phyloP scores from a whole-genome alignment of 2,797 vertebrate species.

The Odontamblyopus lacepedii region DNA sequence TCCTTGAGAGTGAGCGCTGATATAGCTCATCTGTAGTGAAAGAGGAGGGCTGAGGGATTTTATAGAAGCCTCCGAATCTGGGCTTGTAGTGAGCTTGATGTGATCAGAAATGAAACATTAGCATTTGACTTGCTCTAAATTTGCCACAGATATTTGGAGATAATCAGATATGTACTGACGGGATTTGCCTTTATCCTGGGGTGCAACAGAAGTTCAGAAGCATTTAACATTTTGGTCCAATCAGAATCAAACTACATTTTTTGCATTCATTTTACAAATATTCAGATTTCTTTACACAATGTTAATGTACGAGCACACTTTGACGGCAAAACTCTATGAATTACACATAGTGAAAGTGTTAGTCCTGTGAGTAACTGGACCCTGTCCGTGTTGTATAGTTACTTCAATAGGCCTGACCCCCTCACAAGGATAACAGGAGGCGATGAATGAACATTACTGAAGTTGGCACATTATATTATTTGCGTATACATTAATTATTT shows the following conservation, averaged over 20 bases:
- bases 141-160: conserved; percentile 31
- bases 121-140: conserved; percentile 47
- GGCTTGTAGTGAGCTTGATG: conserved; percentile 36
- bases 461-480: too few species aligned
- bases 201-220: conserved; percentile 26
- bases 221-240: conserved; percentile 15
- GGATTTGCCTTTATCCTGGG: conserved; percentile 35
- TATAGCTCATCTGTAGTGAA: conserved; percentile 8
- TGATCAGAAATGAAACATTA: conserved; percentile 42
- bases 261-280: background rate
- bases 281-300: background rate
- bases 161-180: conserved; percentile 50
- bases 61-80: conserved; percentile 16
- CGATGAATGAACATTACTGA: too few species aligned
- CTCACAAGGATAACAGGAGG: too few species aligned
- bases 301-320: background rate
- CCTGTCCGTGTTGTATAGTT: too few species aligned
- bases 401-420: too few species aligned
- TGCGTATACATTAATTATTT: too few species aligned
- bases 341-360: too few species aligned
- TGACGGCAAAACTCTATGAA: too few species aligned
- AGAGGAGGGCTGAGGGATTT: conserved; percentile 30
- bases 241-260: background rate
- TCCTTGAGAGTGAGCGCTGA: conserved; percentile 18
- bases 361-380: too few species aligned